Percentiles rank a stretch among this genome's conserved stretches.
phyloP scores from a whole-genome alignment of 2,888 invertebrate genomes.

The Apodemia zela region DNA sequence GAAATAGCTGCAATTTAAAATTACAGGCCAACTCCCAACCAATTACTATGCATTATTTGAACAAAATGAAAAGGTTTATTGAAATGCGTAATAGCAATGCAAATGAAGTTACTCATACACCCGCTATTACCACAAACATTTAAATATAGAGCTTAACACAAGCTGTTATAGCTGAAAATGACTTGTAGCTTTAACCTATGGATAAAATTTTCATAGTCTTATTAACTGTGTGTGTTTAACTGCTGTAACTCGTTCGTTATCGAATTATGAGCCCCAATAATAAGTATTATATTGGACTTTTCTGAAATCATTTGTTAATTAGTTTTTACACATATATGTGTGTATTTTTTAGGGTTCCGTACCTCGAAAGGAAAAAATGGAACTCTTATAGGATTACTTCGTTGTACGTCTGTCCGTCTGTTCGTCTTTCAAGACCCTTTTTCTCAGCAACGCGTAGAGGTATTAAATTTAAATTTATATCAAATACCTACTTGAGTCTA shows the following conservation, averaged over 20 bases:
- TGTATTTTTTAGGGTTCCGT: too few relatives aligned
- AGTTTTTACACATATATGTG: not conserved
- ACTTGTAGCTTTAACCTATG: not conserved
- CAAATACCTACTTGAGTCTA: too few relatives aligned
- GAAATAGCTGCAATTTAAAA: conserved; percentile 32
- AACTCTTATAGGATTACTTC: too few relatives aligned
- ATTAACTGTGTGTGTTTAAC: conserved; percentile 11
- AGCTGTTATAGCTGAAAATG: conserved; percentile 1
- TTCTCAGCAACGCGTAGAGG: too few relatives aligned
- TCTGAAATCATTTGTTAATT: conserved; percentile 7
- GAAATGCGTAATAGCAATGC: conserved; percentile 34
- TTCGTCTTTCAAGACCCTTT: too few relatives aligned
- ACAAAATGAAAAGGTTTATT: conserved; percentile 36
- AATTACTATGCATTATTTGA: conserved; percentile 38
- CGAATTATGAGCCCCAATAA: conserved; percentile 6
- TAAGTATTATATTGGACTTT: conserved; percentile 10
- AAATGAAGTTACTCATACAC: conserved; percentile 30
- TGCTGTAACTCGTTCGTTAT: conserved; percentile 7
- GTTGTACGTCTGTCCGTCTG: too few relatives aligned
- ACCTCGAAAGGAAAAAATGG: too few relatives aligned
- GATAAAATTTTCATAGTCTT: conserved; percentile 12
- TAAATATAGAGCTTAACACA: conserved; percentile 14
- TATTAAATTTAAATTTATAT: too few relatives aligned
- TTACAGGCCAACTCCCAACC: conserved; percentile 33
- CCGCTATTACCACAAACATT: not conserved